Evolutionary conservation across 2,797 vertebrate species (phyloP).

Genomic region (Phyllotis vaccarum): DNA sequence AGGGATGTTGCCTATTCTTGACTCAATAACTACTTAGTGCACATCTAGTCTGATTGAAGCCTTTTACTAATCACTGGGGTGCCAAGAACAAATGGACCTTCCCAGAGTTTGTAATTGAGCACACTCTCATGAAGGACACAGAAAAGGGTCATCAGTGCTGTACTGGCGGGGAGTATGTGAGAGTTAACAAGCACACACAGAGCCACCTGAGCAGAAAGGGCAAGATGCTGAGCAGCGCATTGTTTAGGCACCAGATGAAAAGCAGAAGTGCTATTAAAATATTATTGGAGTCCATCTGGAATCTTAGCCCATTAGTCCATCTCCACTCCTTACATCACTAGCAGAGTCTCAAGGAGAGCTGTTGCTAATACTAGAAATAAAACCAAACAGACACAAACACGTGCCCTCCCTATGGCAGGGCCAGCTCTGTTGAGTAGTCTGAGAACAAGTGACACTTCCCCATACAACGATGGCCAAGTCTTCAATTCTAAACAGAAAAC

Average conservation of each 20-base stretch:
- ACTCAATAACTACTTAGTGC: neutral
- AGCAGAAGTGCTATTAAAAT: constrained; percentile 15
- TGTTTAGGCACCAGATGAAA: neutral
- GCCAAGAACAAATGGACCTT: neutral
- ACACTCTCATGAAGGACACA: neutral
- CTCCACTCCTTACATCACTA: constrained; percentile 1
- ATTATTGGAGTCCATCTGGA: neutral
- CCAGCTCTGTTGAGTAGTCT: neutral
- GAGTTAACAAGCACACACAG: neutral
- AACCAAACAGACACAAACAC: neutral
- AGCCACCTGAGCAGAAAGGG: neutral
- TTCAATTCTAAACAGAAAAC: neutral
- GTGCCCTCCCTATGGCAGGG: neutral
- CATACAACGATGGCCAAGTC: neutral
- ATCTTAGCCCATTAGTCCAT: neutral
- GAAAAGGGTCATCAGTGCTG: neutral
- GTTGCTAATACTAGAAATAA: neutral
- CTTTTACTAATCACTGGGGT: neutral
- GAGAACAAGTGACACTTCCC: neutral
- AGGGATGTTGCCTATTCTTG: neutral
- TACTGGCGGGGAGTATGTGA: neutral
- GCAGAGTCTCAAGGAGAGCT: neutral
- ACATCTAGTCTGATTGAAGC: neutral
- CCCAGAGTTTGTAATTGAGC: neutral
- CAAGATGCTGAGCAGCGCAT: neutral